A percentile compares a stretch with the other conserved stretches of the same genome.
These are phyloP conservation scores for Geotrupes spiniger DNA, from an alignment of 2,888 invertebrate genomes.

Conservation along the genomic window DNA sequence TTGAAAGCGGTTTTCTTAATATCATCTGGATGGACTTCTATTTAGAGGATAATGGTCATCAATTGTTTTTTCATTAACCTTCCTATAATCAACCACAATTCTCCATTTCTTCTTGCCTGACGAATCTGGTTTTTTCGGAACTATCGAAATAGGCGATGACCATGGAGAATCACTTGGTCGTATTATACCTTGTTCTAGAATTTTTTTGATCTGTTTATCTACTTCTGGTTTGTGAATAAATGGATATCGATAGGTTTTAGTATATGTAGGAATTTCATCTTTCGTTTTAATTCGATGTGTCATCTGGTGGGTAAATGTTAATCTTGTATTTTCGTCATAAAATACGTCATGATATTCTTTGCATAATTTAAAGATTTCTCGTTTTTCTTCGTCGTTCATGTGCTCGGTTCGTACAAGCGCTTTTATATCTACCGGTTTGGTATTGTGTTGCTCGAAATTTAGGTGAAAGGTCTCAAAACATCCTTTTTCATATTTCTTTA, in stretches of 20 bases:
- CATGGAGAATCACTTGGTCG: slow-evolving; percentile 28
- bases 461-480: no score
- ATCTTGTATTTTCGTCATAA: slow-evolving; percentile 23
- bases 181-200: slow-evolving; percentile 31
- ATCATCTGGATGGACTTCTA: slow-evolving; percentile 31
- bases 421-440: neutral
- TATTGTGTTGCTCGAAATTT: no score
- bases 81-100: slow-evolving; percentile 32
- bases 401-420: slow-evolving; percentile 21
- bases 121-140: slow-evolving; percentile 34
- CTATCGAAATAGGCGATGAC: slow-evolving; percentile 33
- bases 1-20: slow-evolving; percentile 37
- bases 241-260: slow-evolving; percentile 35
- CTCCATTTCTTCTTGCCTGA: slow-evolving; percentile 30
- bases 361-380: slow-evolving; percentile 23
- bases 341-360: slow-evolving; percentile 29
- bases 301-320: slow-evolving; percentile 32
- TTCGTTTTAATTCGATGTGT: slow-evolving; percentile 34
- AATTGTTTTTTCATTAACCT: slow-evolving; percentile 35
- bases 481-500: no score
- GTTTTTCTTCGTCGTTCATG: slow-evolving; percentile 31
- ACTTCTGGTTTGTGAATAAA: slow-evolving; percentile 35
- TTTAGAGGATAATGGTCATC: slow-evolving; percentile 36
- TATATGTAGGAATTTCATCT: slow-evolving; percentile 32
- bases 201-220: slow-evolving; percentile 29